phyloP scores from a whole-genome alignment of 2,888 invertebrate species.

The Spilosoma lubricipeda region DNA sequence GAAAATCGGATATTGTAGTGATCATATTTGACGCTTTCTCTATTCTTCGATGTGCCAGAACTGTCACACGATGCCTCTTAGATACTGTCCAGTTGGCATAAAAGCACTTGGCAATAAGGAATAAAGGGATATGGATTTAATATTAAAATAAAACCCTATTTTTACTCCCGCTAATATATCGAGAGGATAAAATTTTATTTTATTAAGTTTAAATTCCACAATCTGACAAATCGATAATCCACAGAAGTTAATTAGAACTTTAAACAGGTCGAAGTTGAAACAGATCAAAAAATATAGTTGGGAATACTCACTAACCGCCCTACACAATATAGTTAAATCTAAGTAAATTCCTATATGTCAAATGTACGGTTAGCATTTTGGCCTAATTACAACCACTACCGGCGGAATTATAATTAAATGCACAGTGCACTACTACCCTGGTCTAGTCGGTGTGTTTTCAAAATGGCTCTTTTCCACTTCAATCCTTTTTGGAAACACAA shows the following conservation, averaged over 20 bases:
- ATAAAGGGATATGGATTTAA: neutral
- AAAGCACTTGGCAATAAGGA: neutral
- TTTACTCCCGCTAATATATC: slow-evolving; percentile 68
- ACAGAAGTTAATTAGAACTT: slow-evolving; percentile 79
- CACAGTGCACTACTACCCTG: slow-evolving; percentile 80
- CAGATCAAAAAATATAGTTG: slow-evolving; percentile 79
- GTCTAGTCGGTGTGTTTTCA: slow-evolving; percentile 92
- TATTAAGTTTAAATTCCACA: slow-evolving; percentile 84
- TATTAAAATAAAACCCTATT: slow-evolving; percentile 59
- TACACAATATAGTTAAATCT: slow-evolving; percentile 71
- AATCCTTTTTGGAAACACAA: slow-evolving; percentile 95
- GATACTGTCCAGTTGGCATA: no score
- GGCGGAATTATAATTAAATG: slow-evolving; percentile 78
- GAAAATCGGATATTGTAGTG: no score
- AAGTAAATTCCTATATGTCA: slow-evolving; percentile 70
- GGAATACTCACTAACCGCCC: slow-evolving; percentile 77
- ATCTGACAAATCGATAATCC: slow-evolving; percentile 80
- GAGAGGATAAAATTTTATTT: slow-evolving; percentile 70
- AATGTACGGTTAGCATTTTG: slow-evolving; percentile 71
- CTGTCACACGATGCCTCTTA: no score
- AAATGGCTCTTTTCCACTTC: slow-evolving; percentile 95
- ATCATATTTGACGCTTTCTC: no score
- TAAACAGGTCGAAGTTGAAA: slow-evolving; percentile 75
- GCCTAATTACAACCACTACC: slow-evolving; percentile 70
- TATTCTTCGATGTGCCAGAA: no score